Conservation (phyloP, 2,888 invertebrate species). For the Drosophila stalkeri region DNA sequence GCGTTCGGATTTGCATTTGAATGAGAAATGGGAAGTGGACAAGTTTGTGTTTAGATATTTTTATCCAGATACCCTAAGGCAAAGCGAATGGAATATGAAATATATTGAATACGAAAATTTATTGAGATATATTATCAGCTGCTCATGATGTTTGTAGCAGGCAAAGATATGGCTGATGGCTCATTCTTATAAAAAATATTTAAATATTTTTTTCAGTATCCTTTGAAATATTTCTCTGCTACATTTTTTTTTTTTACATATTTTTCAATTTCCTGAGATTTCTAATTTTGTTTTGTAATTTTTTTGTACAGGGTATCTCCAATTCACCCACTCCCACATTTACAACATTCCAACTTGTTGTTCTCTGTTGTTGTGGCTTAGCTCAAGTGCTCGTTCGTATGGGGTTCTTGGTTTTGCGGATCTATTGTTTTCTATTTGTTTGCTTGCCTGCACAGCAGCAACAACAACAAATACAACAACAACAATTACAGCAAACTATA, state of each 20-base stretch:
- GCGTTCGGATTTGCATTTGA: conserved; percentile 72
- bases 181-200: too few relatives aligned
- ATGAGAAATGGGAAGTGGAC: conserved; percentile 54
- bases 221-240: not conserved
- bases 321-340: not conserved
- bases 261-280: too few relatives aligned
- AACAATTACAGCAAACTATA: conserved; percentile 6
- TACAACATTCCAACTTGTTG: not conserved
- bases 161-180: not conserved
- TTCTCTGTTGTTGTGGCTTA: conserved; percentile 37
- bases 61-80: not conserved
- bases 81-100: too few relatives aligned
- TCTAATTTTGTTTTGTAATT: not conserved
- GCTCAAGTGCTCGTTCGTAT: conserved; percentile 30
- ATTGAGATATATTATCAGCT: not conserved
- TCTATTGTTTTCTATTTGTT: conserved; percentile 54
- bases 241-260: not conserved
- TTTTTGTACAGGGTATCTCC: not conserved
- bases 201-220: too few relatives aligned
- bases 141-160: not conserved
- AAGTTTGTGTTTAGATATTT: conserved; percentile 40
- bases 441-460: conserved; percentile 30
- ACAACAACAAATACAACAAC: conserved; percentile 3
- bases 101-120: not conserved
- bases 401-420: conserved; percentile 24